Evolutionary conservation across 1,140 invertebrate species (phyloP).

Genomic region (Pinna nobilis): DNA sequence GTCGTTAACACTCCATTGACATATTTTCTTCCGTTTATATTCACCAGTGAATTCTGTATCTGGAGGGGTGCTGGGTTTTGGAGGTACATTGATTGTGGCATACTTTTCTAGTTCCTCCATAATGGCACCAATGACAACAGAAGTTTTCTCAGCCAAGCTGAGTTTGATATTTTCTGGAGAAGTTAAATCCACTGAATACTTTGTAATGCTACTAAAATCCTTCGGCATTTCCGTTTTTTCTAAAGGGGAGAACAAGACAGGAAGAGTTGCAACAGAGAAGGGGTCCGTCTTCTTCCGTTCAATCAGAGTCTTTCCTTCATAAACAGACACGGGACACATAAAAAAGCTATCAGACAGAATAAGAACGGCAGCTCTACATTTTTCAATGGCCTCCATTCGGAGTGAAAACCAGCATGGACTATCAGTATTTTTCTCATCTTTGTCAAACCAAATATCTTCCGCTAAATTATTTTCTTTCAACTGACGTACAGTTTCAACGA

Average conservation of each 20-base stretch:
- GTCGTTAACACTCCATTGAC: conserved; percentile 69
- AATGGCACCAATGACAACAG: conserved; percentile 68
- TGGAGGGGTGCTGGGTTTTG: conserved; percentile 52
- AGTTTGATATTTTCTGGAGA: conserved; percentile 49
- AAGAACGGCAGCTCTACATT: conserved; percentile 68
- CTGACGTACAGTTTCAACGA: conserved; percentile 68
- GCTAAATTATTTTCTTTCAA: conserved; percentile 72
- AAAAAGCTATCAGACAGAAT: conserved; percentile 72
- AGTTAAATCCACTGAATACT: conserved; percentile 64
- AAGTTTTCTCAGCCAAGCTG: conserved; percentile 71
- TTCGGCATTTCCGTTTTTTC: conserved; percentile 65
- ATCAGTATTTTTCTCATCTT: conserved; percentile 71
- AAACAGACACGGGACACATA: conserved; percentile 70
- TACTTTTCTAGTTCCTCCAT: conserved; percentile 71
- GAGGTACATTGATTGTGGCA: conserved; percentile 59
- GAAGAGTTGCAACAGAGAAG: conserved; percentile 64
- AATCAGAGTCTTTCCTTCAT: conserved; percentile 69
- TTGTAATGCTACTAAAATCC: conserved; percentile 55
- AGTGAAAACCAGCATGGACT: conserved; percentile 71
- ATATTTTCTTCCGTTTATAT: conserved; percentile 71
- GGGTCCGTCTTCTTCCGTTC: conserved; percentile 60
- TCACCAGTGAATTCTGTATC: conserved; percentile 70
- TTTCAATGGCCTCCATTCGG: conserved; percentile 71
- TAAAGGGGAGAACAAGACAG: conserved; percentile 58
- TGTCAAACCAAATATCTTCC: conserved; percentile 74